Evolutionary conservation across 2,113 vertebrate species (phyloP), one percentile per base, ranked within the genome.

Genomic region (Crocuta crocuta): DNA sequence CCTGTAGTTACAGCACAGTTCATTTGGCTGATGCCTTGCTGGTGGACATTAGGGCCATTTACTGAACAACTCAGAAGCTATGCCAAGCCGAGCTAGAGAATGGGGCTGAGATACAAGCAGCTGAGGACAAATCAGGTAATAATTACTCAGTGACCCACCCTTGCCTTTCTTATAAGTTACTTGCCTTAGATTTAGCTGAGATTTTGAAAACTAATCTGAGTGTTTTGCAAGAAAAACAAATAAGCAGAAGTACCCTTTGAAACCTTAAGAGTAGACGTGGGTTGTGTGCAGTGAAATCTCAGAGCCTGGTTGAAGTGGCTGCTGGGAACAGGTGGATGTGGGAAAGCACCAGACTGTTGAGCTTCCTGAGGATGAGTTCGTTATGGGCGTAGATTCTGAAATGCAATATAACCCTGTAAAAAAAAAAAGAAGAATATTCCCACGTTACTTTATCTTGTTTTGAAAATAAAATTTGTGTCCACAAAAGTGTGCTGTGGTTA

Each of bases 171-270:
- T 79, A 45, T 63, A n/a, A 89, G 33, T 55, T 85, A 70, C 81
- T 74, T 80, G 71, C 65, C 23, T 80, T 79, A 65, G 66, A 63
- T 7, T 95, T 50, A 87, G 48, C 68, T 84, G 88, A 45, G 65
- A 58, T 88, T 89, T 71, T n/a, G 65, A 94, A 92, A 95, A 85
- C 65, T 71, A 61, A 91, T 91, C 63, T 94, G 39, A 4, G 73
- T 79, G 28, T 87, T 97, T 94, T 83, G 33, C 48, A 91, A 85
- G 73, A 48, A 83, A 79, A 94, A 68, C 45, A 96, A 94, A 79
- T 39, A 84, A 85, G 31, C 68, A 94, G 73, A 86, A 86, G 66
- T 45, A 35, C 43, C 45, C 48, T 92, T 55, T 31, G 76, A 63
- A 96, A 81, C 55, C 63, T 48, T 16, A 8, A 21, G 33, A n/a